Percentiles rank a stretch among this genome's conserved stretches.
phyloP scores from a whole-genome alignment of 2,113 vertebrate species.

The Phaethon lepturus region DNA sequence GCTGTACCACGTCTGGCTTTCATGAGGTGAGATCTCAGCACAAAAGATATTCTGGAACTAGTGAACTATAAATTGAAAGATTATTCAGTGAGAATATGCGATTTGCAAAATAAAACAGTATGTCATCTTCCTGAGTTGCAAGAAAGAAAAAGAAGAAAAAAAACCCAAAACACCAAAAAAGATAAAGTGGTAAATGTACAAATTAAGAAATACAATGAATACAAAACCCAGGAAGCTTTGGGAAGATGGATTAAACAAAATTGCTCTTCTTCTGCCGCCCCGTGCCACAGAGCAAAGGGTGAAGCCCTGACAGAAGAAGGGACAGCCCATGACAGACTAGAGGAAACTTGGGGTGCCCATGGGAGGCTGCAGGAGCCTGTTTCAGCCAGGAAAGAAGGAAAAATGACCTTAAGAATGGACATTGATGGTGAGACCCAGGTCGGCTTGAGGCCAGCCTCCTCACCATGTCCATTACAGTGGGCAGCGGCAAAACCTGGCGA shows the following conservation, averaged over 20 bases:
- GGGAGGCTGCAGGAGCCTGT: background rate
- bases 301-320: background rate
- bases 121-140: background rate
- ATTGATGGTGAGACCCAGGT: background rate
- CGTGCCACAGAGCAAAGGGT: background rate
- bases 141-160: background rate
- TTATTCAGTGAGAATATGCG: background rate
- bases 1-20: background rate
- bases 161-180: rapidly evolving
- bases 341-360: background rate
- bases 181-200: background rate
- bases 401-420: background rate
- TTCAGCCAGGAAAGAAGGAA: background rate
- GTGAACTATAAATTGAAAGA: background rate
- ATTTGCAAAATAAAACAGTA: background rate
- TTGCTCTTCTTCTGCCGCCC: background rate
- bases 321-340: background rate
- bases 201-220: background rate
- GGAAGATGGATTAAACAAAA: background rate
- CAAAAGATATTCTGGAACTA: background rate
- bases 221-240: background rate
- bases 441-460: background rate
- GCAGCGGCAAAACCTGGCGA: background rate
- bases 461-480: rapidly evolving
- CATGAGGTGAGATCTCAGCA: background rate